phyloP scores from a whole-genome alignment of 2,113 vertebrate genomes.

The Ictalurus punctatus region DNA sequence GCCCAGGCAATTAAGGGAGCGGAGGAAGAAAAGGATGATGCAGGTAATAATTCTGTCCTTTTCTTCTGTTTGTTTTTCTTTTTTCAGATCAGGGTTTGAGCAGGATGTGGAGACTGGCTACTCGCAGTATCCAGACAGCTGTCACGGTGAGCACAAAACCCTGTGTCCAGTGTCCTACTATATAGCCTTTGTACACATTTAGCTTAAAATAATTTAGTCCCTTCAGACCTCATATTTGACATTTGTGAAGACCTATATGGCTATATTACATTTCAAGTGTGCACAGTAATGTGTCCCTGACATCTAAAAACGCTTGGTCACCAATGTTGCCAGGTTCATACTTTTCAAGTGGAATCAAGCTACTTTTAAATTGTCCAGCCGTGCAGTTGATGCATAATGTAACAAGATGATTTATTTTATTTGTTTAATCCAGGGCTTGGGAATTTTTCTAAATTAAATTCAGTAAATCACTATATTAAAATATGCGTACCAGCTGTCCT shows the following conservation, averaged over 20 bases:
- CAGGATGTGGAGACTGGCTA: slow-evolving; percentile 74
- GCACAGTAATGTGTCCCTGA: not conserved
- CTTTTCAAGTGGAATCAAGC: not conserved
- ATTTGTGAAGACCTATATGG: not conserved
- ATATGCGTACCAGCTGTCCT: not conserved
- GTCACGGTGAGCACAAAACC: slow-evolving; percentile 76
- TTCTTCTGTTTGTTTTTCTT: slow-evolving; percentile 27
- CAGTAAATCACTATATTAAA: not conserved
- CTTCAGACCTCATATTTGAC: not conserved
- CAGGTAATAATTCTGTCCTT: slow-evolving; percentile 41
- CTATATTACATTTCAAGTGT: not conserved
- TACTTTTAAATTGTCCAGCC: not conserved
- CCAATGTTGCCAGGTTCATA: not conserved
- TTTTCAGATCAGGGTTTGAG: slow-evolving; percentile 74
- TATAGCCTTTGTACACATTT: not conserved
- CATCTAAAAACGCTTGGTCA: not conserved
- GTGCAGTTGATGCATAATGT: not conserved
- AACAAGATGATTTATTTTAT: not conserved
- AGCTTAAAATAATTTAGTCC: not conserved
- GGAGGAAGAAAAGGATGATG: slow-evolving; percentile 39
- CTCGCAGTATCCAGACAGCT: slow-evolving; percentile 69
- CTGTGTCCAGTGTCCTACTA: slow-evolving; percentile 1
- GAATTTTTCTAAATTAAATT: not conserved
- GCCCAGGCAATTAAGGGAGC: slow-evolving; percentile 51
- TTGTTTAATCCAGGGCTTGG: not conserved